Percentiles rank a stretch among this genome's conserved stretches.
phyloP scores from a whole-genome alignment of 2,113 vertebrate species.

The Apistogramma diplotaenia region DNA sequence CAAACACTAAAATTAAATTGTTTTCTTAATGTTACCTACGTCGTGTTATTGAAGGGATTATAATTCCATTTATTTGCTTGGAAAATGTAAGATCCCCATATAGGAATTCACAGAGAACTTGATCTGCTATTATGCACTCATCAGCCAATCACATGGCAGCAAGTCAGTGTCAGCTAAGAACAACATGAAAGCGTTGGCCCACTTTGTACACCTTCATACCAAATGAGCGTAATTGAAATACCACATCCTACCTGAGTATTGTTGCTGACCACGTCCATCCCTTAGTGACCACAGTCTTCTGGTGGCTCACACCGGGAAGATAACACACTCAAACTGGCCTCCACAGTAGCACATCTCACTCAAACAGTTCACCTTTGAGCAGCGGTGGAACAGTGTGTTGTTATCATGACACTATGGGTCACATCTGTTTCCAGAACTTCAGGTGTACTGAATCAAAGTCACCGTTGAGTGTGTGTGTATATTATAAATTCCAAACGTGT shows the following conservation, averaged over 20 bases:
- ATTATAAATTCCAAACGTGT: background rate
- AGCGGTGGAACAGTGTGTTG: background rate
- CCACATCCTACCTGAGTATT: background rate
- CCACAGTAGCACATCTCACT: background rate
- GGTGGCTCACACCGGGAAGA: background rate
- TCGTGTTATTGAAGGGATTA: background rate
- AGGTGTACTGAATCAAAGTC: too few species aligned
- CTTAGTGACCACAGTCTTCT: background rate
- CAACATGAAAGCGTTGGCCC: too few species aligned
- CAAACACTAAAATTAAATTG: background rate
- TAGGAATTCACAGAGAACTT: background rate
- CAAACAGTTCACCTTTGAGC: background rate
- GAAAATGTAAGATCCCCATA: background rate
- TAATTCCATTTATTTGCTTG: constrained; percentile 4
- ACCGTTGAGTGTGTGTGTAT: background rate
- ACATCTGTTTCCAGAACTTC: background rate
- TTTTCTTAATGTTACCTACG: background rate
- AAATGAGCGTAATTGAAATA: background rate
- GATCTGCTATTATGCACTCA: background rate
- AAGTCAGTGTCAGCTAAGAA: background rate
- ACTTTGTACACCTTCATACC: fast-evolving
- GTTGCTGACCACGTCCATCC: background rate
- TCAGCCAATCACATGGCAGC: background rate
- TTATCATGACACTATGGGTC: background rate
- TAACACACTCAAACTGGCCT: background rate